A percentile compares a stretch with the other conserved stretches of the same genome.
These are phyloP conservation scores for Phorcus lineatus DNA, from an alignment of 2,888 invertebrate genomes.

Conservation along the genomic window DNA sequence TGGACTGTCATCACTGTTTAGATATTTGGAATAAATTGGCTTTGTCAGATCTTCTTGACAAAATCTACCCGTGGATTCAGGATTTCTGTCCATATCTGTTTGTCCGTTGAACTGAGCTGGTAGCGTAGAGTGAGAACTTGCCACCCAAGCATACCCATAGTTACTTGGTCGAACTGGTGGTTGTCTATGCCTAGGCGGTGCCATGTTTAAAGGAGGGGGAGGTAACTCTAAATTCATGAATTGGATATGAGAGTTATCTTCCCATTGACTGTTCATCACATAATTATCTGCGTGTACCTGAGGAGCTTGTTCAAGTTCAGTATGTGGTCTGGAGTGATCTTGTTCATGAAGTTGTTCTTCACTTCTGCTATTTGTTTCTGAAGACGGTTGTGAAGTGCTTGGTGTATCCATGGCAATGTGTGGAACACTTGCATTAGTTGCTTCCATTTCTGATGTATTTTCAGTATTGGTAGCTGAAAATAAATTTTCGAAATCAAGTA, in stretches of 20 bases:
- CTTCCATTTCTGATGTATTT: not conserved
- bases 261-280: not conserved
- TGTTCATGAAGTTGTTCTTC: no score
- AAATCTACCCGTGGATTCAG: not conserved
- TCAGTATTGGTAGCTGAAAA: not conserved
- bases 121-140: slow-evolving; percentile 59
- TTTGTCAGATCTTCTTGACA: not conserved
- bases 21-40: not conserved
- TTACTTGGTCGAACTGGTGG: not conserved
- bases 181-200: not conserved
- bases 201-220: slow-evolving; percentile 45
- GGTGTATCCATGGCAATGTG: not conserved
- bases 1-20: not conserved
- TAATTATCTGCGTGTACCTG: not conserved
- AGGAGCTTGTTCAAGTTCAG: no score
- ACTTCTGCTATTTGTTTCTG: not conserved
- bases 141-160: slow-evolving; percentile 57
- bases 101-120: slow-evolving; percentile 58
- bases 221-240: slow-evolving; percentile 34
- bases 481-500: not conserved
- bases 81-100: not conserved
- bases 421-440: not conserved
- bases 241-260: not conserved
- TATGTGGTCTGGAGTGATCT: no score
- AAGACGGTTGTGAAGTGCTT: not conserved